Percentiles rank a stretch among this genome's conserved stretches.
phyloP scores from a whole-genome alignment of 30 jellyfish, hydroid and myxozoan genomes.

The Haliclystus octoradiatus region DNA sequence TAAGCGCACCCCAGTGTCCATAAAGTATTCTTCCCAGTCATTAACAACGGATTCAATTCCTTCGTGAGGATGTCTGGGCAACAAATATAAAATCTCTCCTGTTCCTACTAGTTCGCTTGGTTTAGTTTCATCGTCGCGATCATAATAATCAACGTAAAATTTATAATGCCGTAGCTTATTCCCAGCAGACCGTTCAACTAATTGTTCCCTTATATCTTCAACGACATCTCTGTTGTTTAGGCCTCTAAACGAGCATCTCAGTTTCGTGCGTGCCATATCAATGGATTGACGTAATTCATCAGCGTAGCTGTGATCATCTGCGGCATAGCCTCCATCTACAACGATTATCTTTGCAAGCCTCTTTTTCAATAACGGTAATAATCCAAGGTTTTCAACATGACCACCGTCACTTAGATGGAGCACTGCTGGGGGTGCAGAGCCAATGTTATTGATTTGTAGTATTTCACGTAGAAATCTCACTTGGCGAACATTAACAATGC shows the following conservation, averaged over 20 bases:
- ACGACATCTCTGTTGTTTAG: slow-evolving; percentile 49
- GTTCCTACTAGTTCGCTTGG: slow-evolving; percentile 29
- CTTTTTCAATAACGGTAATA: slow-evolving; percentile 39
- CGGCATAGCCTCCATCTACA: slow-evolving; percentile 49
- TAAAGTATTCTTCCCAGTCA: slow-evolving; percentile 29
- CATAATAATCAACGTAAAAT: slow-evolving; percentile 44
- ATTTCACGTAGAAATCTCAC: slow-evolving; percentile 47
- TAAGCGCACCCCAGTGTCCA: slow-evolving; percentile 20
- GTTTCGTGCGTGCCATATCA: slow-evolving; percentile 52
- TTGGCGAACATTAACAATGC: slow-evolving; percentile 47
- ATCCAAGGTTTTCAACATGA: slow-evolving; percentile 66
- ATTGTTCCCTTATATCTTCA: slow-evolving; percentile 47
- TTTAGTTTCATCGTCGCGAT: slow-evolving; percentile 10
- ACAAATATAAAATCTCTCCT: slow-evolving; percentile 24
- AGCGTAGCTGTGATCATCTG: slow-evolving; percentile 9
- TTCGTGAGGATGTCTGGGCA: slow-evolving; percentile 50
- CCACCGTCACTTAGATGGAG: slow-evolving; percentile 76
- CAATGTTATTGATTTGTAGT: slow-evolving; percentile 45
- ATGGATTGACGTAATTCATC: slow-evolving; percentile 24
- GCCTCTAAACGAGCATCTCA: slow-evolving; percentile 57
- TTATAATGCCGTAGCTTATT: slow-evolving; percentile 20
- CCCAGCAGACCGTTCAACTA: slow-evolving; percentile 29
- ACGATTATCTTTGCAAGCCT: slow-evolving; percentile 31
- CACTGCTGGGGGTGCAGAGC: slow-evolving; percentile 65
- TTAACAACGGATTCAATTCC: slow-evolving; percentile 5